Percentiles rank a stretch among this genome's conserved stretches.
These are phyloP conservation scores for Machimus atricapillus DNA, from an alignment of 2,888 invertebrate genomes.

Conservation along the genomic window DNA sequence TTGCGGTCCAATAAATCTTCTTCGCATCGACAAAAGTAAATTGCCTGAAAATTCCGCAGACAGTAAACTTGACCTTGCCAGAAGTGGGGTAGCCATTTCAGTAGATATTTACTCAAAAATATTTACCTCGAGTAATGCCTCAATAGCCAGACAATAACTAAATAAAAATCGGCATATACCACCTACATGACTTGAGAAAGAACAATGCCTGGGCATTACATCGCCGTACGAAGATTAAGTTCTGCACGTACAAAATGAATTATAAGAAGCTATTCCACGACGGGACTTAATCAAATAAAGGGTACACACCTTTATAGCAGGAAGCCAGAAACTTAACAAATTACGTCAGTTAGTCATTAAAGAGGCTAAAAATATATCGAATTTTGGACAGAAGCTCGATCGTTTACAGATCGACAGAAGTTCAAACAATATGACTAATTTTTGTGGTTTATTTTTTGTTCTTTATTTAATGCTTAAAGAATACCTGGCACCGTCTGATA, in stretches of 20 bases:
- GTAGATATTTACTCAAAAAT: slow-evolving; percentile 2
- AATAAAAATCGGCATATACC: slow-evolving; percentile 5
- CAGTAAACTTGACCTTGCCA: slow-evolving; percentile 19
- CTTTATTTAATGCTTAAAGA: neutral
- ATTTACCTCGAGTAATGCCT: neutral
- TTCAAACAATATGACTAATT: neutral
- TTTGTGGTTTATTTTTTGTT: neutral
- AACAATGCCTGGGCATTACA: neutral
- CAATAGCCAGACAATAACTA: slow-evolving; percentile 10
- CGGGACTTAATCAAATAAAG: neutral
- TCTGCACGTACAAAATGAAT: neutral
- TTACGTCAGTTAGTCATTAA: neutral
- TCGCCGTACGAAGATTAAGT: neutral
- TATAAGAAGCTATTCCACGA: neutral
- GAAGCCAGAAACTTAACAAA: neutral
- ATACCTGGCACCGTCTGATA: neutral
- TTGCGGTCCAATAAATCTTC: neutral
- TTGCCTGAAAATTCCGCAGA: neutral
- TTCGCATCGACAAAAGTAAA: neutral
- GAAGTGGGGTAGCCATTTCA: neutral
- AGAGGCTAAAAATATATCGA: neutral
- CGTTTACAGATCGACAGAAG: neutral
- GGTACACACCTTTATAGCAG: neutral
- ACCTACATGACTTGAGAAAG: neutral
- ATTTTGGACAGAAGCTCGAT: neutral